A percentile compares a stretch with the other conserved stretches of the same genome.
Evolutionary conservation across 2,113 vertebrate species (phyloP).

Genomic region (Macroglossus sobrinus): DNA sequence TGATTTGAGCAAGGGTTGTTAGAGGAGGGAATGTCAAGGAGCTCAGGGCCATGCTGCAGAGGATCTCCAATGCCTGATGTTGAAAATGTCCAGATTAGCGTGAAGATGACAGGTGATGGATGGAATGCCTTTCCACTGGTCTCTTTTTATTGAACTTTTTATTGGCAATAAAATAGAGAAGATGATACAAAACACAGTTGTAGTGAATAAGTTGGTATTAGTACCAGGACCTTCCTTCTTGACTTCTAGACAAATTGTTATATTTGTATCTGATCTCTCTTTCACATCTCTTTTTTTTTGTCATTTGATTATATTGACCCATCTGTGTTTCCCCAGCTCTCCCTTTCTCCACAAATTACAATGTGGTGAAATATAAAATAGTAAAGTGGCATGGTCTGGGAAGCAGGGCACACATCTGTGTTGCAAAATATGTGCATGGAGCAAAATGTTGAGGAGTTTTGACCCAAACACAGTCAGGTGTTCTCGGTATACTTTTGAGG

Average conservation of each 20-base stretch:
- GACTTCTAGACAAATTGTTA: neutral
- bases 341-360: neutral
- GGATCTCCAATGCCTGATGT: neutral
- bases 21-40: neutral
- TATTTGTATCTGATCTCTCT: neutral
- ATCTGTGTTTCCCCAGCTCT: neutral
- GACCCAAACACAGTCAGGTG: neutral
- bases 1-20: neutral
- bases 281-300: neutral
- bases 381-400: neutral
- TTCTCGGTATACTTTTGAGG: neutral
- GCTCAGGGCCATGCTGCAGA: neutral
- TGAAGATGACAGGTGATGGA: neutral
- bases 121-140: neutral
- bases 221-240: neutral
- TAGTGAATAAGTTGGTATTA: neutral
- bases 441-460: neutral
- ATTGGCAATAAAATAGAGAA: neutral
- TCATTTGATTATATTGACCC: neutral
- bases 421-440: neutral
- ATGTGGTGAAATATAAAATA: neutral
- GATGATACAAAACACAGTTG: neutral
- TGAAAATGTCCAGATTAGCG: neutral
- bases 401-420: neutral
- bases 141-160: neutral